Conservation (phyloP, 2,888 invertebrate species). For the Calliphora vomitoria region DNA sequence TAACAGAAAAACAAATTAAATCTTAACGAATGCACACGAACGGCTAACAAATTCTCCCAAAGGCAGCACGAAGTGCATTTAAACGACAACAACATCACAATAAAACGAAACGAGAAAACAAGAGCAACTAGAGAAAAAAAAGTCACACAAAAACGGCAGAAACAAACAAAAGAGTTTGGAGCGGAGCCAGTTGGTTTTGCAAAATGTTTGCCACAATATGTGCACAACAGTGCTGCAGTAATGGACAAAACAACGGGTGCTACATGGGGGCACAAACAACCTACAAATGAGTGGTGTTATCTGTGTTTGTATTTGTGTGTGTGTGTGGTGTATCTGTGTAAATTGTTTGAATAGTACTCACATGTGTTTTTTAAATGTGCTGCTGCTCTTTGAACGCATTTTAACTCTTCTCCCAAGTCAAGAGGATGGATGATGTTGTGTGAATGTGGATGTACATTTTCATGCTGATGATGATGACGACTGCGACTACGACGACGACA, state of each 20-base stretch:
- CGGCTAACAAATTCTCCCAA: slow-evolving; percentile 44
- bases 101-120: slow-evolving; percentile 56
- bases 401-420: slow-evolving; percentile 68
- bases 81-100: slow-evolving; percentile 10
- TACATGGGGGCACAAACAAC: slow-evolving; percentile 28
- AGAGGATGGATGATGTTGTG: slow-evolving; percentile 67
- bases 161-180: slow-evolving; percentile 66
- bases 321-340: background rate
- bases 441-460: slow-evolving; percentile 61
- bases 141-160: slow-evolving; percentile 12
- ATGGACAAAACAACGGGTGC: slow-evolving; percentile 25
- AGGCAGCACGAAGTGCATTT: slow-evolving; percentile 62
- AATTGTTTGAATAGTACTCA: slow-evolving; percentile 32
- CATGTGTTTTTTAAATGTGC: slow-evolving; percentile 36
- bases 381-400: slow-evolving; percentile 73
- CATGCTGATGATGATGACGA: slow-evolving; percentile 65
- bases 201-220: slow-evolving; percentile 55
- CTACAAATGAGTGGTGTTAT: background rate
- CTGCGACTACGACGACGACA: slow-evolving; percentile 72
- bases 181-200: slow-evolving; percentile 68
- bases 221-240: slow-evolving; percentile 47
- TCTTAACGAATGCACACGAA: slow-evolving; percentile 61
- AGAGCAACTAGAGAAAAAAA: slow-evolving; percentile 54
- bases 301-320: background rate
- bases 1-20: background rate